Conservation (phyloP, 2,888 invertebrate genomes). For the Prionchulus punctatus region DNA sequence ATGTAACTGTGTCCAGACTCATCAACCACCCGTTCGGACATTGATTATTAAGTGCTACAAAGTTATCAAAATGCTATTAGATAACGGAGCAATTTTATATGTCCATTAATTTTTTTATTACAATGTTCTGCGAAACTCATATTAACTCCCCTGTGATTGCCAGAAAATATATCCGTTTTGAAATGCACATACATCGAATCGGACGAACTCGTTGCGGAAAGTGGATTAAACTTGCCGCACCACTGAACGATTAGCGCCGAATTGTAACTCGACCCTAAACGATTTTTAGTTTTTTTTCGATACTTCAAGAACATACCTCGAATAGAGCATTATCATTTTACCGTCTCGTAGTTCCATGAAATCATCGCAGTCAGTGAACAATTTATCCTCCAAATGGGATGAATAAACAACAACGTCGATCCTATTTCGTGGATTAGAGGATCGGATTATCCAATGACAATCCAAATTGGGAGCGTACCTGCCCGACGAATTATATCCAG, state of each 20-base stretch:
- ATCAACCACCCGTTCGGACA: constrained; percentile 4
- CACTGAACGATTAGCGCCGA: not conserved
- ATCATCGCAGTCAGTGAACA: constrained; percentile 10
- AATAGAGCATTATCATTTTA: not conserved
- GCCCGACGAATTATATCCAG: no score
- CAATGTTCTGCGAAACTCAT: not conserved
- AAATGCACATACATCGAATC: constrained; percentile 3
- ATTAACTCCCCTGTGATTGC: not conserved
- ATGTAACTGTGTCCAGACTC: not conserved
- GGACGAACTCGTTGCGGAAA: not conserved
- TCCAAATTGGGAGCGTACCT: not conserved
- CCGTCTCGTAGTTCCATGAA: constrained; percentile 8
- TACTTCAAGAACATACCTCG: not conserved
- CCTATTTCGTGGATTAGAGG: not conserved
- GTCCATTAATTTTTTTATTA: not conserved
- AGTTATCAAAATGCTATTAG: not conserved
- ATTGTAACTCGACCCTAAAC: not conserved
- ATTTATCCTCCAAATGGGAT: constrained; percentile 3
- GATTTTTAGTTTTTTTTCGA: no score
- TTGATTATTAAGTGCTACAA: not conserved
- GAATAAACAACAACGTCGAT: not conserved
- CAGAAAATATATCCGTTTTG: not conserved
- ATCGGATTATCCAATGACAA: not conserved
- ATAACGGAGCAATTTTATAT: not conserved
- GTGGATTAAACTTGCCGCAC: constrained; percentile 4